phyloP scores from a whole-genome alignment of 2,797 vertebrate species.

The Pseudochirops corinnae region DNA sequence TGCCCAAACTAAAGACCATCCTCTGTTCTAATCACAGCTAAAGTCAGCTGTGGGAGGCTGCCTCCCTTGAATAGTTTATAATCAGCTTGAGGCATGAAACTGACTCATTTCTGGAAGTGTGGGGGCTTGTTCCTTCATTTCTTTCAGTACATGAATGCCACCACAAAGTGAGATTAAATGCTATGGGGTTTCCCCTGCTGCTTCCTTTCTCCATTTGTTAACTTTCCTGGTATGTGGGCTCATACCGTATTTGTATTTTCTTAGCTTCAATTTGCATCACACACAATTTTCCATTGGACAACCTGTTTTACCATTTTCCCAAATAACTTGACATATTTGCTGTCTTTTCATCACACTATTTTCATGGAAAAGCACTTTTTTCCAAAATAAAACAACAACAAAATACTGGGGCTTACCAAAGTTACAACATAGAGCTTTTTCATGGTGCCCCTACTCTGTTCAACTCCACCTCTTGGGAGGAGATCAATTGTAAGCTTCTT shows the following conservation, averaged over 20 bases:
- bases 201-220: slow-evolving; percentile 72
- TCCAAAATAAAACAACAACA: slow-evolving; percentile 47
- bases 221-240: slow-evolving; percentile 69
- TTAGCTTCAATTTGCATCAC: slow-evolving; percentile 68
- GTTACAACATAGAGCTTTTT: slow-evolving; percentile 22
- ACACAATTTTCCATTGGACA: slow-evolving; percentile 53
- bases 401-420: slow-evolving; percentile 42
- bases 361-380: slow-evolving; percentile 36
- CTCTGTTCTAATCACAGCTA: slow-evolving; percentile 76
- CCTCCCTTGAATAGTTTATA: slow-evolving; percentile 84
- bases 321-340: slow-evolving; percentile 29
- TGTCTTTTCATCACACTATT: slow-evolving; percentile 56
- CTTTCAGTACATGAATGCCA: slow-evolving; percentile 82
- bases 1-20: slow-evolving; percentile 62
- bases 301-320: slow-evolving; percentile 49
- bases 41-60: slow-evolving; percentile 85
- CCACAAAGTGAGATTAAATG: slow-evolving; percentile 79
- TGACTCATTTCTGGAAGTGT: slow-evolving; percentile 85
- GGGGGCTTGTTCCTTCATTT: slow-evolving; percentile 81
- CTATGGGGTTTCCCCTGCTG: slow-evolving; percentile 75
- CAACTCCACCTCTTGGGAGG: slow-evolving; percentile 51
- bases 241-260: slow-evolving; percentile 69
- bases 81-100: slow-evolving; percentile 82
- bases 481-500: slow-evolving; percentile 55
- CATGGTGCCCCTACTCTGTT: slow-evolving; percentile 25